A percentile compares a stretch with the other conserved stretches of the same genome.
Conservation (phyloP, 2,797 vertebrate genomes). For the Tarsius wallacei region DNA sequence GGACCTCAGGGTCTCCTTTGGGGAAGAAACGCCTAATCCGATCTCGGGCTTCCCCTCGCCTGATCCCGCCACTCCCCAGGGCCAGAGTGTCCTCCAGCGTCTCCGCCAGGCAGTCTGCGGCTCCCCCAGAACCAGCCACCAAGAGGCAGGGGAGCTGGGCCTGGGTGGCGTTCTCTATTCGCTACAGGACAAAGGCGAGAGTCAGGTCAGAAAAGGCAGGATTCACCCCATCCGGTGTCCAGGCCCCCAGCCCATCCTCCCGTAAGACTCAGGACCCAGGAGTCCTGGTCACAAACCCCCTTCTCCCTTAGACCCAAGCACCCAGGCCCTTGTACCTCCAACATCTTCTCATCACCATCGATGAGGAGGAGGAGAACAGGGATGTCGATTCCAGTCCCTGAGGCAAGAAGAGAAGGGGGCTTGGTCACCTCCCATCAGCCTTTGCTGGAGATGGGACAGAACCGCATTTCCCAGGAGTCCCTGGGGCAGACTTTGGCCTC, state of each 20-base stretch:
- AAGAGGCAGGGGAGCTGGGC: conserved; percentile 93
- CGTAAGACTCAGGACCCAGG: not conserved
- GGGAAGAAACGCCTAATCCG: conserved; percentile 81
- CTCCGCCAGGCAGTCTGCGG: conserved; percentile 93
- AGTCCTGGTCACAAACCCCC: not conserved
- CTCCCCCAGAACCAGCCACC: conserved; percentile 93
- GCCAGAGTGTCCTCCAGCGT: conserved; percentile 88
- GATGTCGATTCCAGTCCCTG: conserved; percentile 95
- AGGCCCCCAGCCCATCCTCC: not conserved
- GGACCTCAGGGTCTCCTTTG: conserved; percentile 80
- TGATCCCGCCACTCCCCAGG: conserved; percentile 53
- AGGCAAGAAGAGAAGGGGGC: not conserved
- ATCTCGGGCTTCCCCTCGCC: conserved; percentile 33
- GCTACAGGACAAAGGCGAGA: conserved; percentile 85
- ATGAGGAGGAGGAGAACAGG: conserved; percentile 95
- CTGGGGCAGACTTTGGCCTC: not conserved
- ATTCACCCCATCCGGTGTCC: not conserved
- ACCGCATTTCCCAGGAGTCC: conserved; percentile 11
- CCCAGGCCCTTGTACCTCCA: conserved; percentile 90
- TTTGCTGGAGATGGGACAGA: not conserved
- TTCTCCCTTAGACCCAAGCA: not conserved
- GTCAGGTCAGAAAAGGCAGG: not conserved
- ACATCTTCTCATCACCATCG: conserved; percentile 91
- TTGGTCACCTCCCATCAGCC: not conserved
- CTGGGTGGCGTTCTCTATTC: conserved; percentile 92